Evolutionary conservation across 1,140 invertebrate genomes (phyloP), one percentile per base, ranked within the genome.

Genomic region (Bombyx mandarina): DNA sequence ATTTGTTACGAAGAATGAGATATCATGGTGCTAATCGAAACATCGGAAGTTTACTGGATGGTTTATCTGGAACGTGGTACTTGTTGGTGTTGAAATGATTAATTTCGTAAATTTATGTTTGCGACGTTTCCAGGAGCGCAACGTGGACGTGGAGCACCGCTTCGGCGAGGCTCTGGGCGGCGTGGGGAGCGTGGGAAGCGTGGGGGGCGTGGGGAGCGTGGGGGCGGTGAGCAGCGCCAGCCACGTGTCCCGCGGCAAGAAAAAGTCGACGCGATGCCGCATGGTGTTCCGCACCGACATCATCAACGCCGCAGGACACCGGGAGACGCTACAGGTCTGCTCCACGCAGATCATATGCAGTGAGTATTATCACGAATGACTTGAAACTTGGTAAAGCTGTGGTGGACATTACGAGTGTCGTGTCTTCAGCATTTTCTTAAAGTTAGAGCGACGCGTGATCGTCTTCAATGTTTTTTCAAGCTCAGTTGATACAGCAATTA

Each of bases 281-380:
- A 95, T 99, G 93, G 94, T 98, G 4, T 98, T 98, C 81, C 91
- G 97, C 52, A 94, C 95, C 0, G 93, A 92, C 45, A 89, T 98
- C 67, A 89, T 91, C 5, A 90, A 94, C 67, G 86, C 91, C 6
- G 92, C 94, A 75, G 95, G 95, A 2, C 91, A 88, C 5, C 89
- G 88, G 8, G 95, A 97, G 83, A 95, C 94, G 0, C 88, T 99
- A n/a, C 97, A 99, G 90, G 92, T 95, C 54, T 94, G 95, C 72
- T 98, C 97, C 35, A 94, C 96, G 57, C 95, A 96, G 46, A 99
- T 99, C 66, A 93, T 97, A 62, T 99, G 98, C 90, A 98, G 97
- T 98, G 88, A 94, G 96, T 94, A 58, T 35, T 1, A 1, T 2
- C 1, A 3, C 1, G 26, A 35, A 35, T 35, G 4, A 35, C 26